These are phyloP conservation scores for Rhopalosiphum nymphaeae DNA, from an alignment of 2,888 invertebrate genomes.

Conservation along the genomic window DNA sequence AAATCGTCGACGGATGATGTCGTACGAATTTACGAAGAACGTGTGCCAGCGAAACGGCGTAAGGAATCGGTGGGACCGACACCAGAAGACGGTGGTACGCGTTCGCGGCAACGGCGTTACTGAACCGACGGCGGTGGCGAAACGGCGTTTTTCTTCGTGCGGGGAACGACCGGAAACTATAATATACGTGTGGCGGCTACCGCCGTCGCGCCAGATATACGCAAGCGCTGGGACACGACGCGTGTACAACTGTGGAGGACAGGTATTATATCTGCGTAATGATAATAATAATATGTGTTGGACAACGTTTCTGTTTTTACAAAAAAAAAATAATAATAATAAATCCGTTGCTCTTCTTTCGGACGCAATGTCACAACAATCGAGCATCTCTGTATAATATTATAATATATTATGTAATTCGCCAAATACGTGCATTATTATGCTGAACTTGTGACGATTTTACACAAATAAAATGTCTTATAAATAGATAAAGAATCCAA, in stretches of 20 bases:
- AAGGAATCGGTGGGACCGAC: not conserved
- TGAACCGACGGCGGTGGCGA: conserved; percentile 19
- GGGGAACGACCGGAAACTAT: conserved; percentile 45
- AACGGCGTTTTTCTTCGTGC: conserved; percentile 40
- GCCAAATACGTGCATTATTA: too few species aligned
- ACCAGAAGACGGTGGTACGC: conserved; percentile 18
- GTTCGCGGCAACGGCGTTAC: conserved; percentile 60
- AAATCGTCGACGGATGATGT: not conserved
- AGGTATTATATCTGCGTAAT: not conserved
- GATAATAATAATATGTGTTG: not conserved
- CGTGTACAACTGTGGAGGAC: not conserved
- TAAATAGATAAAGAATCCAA: too few species aligned
- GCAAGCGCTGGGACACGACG: conserved; percentile 42
- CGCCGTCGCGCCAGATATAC: conserved; percentile 3
- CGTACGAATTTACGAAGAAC: not conserved
- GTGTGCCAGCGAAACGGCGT: not conserved
- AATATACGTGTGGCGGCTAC: not conserved
- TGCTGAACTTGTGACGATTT: too few species aligned
- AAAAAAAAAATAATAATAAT: not conserved
- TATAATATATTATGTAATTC: too few species aligned
- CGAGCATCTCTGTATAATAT: too few species aligned
- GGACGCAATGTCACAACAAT: too few species aligned
- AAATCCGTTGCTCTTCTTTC: not conserved
- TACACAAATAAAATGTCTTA: too few species aligned
- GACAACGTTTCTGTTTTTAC: too few species aligned